Evolutionary conservation across 2,113 vertebrate genomes (phyloP).

Genomic region (Dolichallabes microphthalmus): DNA sequence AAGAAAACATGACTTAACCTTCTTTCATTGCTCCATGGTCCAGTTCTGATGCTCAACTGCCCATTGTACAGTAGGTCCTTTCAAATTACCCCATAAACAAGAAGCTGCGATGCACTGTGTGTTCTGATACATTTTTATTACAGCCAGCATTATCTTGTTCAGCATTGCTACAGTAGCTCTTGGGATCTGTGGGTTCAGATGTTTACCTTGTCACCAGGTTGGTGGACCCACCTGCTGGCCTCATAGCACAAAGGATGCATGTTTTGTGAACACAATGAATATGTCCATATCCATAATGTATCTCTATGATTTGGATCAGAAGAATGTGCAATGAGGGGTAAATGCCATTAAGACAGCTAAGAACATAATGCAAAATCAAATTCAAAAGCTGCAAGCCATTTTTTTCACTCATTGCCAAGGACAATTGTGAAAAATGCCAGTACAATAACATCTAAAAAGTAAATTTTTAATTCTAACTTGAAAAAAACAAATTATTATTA

Average conservation of each 20-base stretch:
- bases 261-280: slow-evolving; percentile 32
- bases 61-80: too few relatives aligned
- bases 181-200: too few relatives aligned
- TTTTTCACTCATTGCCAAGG: slow-evolving; percentile 41
- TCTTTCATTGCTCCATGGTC: too few relatives aligned
- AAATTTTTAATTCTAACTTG: slow-evolving; percentile 54
- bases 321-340: slow-evolving; percentile 26
- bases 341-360: slow-evolving; percentile 49
- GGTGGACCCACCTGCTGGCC: slow-evolving; percentile 1
- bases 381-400: slow-evolving; percentile 47
- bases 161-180: too few relatives aligned
- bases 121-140: too few relatives aligned
- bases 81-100: too few relatives aligned
- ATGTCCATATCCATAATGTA: slow-evolving; percentile 46
- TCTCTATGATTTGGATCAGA: slow-evolving; percentile 20
- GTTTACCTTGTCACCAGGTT: too few relatives aligned
- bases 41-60: too few relatives aligned
- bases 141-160: too few relatives aligned
- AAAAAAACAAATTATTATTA: slow-evolving; percentile 49
- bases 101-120: too few relatives aligned
- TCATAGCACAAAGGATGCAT: slow-evolving; percentile 9
- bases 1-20: too few relatives aligned
- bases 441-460: slow-evolving; percentile 46
- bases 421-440: slow-evolving; percentile 48
- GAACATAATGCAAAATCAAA: slow-evolving; percentile 46